A percentile compares a stretch with the other conserved stretches of the same genome.
Evolutionary conservation across 2,113 vertebrate genomes (phyloP).

Genomic region (Limanda limanda): DNA sequence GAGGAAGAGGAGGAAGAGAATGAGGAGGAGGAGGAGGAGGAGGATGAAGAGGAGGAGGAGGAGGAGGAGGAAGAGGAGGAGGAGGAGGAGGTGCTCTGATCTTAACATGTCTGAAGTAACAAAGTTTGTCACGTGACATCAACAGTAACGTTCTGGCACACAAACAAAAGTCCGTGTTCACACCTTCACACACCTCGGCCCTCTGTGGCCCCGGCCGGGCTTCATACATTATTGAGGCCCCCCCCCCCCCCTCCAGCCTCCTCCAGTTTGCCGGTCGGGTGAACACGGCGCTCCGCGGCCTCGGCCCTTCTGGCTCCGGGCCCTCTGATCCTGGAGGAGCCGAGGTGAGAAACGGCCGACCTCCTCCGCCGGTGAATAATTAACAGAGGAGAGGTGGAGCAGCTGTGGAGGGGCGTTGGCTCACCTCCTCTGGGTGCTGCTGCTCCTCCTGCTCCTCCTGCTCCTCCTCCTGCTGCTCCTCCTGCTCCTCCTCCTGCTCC

Average conservation of each 20-base stretch:
- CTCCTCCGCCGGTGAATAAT: conserved; percentile 77
- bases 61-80: too few species aligned
- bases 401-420: conserved; percentile 62
- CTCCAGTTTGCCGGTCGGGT: conserved; percentile 70
- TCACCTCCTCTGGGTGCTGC: conserved; percentile 32
- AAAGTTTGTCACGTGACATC: not conserved
- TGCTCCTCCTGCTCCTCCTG: not conserved
- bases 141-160: not conserved
- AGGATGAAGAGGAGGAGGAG: too few species aligned
- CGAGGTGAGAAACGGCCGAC: conserved; percentile 71
- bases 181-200: conserved; percentile 9
- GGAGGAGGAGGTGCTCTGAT: too few species aligned
- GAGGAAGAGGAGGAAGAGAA: not conserved
- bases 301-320: conserved; percentile 65
- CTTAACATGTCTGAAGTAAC: not conserved
- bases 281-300: conserved; percentile 52
- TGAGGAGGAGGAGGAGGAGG: too few species aligned
- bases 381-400: conserved; percentile 62
- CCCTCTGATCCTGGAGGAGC: conserved; percentile 71
- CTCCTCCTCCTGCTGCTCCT: not conserved
- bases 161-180: not conserved
- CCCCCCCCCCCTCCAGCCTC: conserved; percentile 21
- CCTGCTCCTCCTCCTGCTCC: too few species aligned
- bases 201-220: not conserved
- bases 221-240: conserved; percentile 75